Percentiles rank a stretch among this genome's conserved stretches.
phyloP scores from a whole-genome alignment of 2,113 vertebrate genomes.

The Neopipo cinnamomea region DNA sequence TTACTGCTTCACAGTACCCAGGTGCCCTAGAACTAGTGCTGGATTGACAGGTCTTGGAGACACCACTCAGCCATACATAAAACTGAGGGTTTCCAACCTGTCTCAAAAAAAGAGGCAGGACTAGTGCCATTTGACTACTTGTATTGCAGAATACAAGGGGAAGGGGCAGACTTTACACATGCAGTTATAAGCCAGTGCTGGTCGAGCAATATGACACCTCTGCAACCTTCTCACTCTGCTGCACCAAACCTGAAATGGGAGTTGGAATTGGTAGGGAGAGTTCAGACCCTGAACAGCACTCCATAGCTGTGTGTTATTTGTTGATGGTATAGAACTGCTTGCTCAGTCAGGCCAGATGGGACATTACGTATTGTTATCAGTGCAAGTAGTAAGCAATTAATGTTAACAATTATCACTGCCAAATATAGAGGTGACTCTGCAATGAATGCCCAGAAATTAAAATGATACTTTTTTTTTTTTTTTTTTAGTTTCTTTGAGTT shows the following conservation, averaged over 20 bases:
- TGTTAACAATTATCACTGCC: neutral
- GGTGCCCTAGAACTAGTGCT: neutral
- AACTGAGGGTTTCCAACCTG: neutral
- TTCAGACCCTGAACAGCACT: neutral
- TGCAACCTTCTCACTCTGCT: neutral
- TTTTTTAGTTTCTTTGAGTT: conserved; percentile 48
- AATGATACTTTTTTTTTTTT: conserved; percentile 17
- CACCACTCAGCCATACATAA: neutral
- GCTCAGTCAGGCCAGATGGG: neutral
- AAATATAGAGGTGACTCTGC: conserved; percentile 45
- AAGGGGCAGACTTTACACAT: neutral
- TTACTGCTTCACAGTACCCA: neutral
- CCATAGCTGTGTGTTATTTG: neutral
- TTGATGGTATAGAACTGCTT: neutral
- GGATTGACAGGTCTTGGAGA: neutral
- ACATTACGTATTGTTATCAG: conserved; percentile 3
- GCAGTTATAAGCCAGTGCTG: neutral
- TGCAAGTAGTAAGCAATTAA: conserved; percentile 1
- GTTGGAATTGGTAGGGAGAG: neutral
- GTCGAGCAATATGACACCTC: neutral
- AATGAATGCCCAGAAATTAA: conserved; percentile 32
- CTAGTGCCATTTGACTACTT: neutral
- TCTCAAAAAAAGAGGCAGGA: neutral
- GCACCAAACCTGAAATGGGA: neutral
- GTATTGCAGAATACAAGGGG: neutral